Evolutionary conservation across 1,140 invertebrate species (phyloP), one percentile per base, ranked within the genome.

Genomic region (Drosophila insularis): DNA sequence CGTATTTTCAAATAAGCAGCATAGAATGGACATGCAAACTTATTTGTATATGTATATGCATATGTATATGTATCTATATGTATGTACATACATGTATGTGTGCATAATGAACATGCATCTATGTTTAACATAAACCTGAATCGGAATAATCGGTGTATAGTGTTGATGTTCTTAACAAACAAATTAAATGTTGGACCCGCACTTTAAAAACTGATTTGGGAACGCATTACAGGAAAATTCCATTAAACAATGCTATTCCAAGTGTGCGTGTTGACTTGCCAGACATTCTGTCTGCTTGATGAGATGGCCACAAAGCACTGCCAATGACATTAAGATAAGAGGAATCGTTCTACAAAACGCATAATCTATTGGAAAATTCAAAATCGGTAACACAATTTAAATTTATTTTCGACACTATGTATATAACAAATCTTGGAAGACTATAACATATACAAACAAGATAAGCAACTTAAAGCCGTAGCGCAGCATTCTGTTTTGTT

Each of bases 271-370:
- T 50, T 55, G 14, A 19, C 46, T 23, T 37, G 55, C 72, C 77
- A 91, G 89, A 91, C 89, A 84, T 58, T 56, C 65, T 89, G 89
- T 90, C 89, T 90, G 89, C 87, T 68, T 37, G 21, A 61, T 60
- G 43, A 11, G 8, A 59, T 23, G 46, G n/a, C 32, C 54, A 32
- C 37, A 66, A 46, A 66, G n/a, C 40, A 58, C 23, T 59, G 63
- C 46, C 40, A 40, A 46, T 27, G 63, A 74, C 89, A 89, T 91
- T 86, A 89, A 91, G 89, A 91, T 91, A 91, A 91, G 81, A 76
- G 72, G 80, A 86, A 90, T 89, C 81, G 74, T 87, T 80, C 90
- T 76, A 91, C 89, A 91, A 91, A 91, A 91, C 89, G 85, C 89
- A 90, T 91, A 90, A 91, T 91, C 89, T 90, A 72, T 53, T 64